These are phyloP conservation scores for Mionectes macconnelli DNA, from an alignment of 2,113 vertebrate genomes.

Conservation along the genomic window DNA sequence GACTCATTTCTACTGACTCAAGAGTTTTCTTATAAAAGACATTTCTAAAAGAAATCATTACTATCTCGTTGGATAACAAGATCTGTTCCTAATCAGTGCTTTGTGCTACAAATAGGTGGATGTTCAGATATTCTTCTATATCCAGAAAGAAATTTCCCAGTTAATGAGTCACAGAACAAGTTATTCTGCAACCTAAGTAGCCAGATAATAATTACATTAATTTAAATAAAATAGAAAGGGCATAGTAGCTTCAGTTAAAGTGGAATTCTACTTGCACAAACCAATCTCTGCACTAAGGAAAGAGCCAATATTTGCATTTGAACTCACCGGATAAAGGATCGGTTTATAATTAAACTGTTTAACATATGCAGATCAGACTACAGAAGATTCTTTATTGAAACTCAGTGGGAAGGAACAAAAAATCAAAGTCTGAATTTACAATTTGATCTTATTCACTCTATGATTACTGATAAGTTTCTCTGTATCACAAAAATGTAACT, in stretches of 20 bases:
- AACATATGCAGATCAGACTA: constrained; percentile 72
- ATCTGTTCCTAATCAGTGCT: constrained; percentile 12
- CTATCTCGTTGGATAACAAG: background rate
- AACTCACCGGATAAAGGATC: constrained; percentile 65
- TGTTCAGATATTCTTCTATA: constrained; percentile 30
- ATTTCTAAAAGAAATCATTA: constrained; percentile 32
- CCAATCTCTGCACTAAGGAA: constrained; percentile 23
- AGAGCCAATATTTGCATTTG: constrained; percentile 73
- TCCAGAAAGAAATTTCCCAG: constrained; percentile 32
- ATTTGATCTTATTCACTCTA: constrained; percentile 9
- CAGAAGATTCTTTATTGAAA: constrained; percentile 46
- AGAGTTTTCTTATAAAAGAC: background rate
- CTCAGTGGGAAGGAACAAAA: constrained; percentile 37
- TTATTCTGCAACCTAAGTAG: constrained; percentile 60
- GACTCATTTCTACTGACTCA: background rate
- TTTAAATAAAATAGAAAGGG: constrained; percentile 65
- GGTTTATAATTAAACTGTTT: constrained; percentile 63
- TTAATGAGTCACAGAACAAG: constrained; percentile 62
- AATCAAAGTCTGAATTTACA: constrained; percentile 49
- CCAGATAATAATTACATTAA: constrained; percentile 68
- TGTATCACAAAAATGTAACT: background rate
- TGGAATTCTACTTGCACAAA: constrained; percentile 50
- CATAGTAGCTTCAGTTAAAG: constrained; percentile 47
- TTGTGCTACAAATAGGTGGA: background rate
- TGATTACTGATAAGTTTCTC: constrained; percentile 17